These are phyloP conservation scores for Charanyca ferruginea DNA, from an alignment of 2,888 invertebrate genomes.

Conservation along the genomic window DNA sequence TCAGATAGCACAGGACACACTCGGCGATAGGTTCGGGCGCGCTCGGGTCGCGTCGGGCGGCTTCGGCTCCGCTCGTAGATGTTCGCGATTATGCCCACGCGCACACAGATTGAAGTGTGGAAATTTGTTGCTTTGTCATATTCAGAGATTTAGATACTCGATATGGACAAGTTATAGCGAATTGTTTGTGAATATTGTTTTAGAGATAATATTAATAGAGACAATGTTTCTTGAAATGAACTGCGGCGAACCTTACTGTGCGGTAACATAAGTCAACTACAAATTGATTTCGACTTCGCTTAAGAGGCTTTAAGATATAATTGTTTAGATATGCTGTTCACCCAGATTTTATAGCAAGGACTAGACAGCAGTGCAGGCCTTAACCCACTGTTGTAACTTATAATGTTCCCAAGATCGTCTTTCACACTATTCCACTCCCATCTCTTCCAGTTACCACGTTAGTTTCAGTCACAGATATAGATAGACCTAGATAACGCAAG, in stretches of 20 bases:
- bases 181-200: constrained; percentile 67
- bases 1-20: constrained; percentile 65
- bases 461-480: too few relatives aligned
- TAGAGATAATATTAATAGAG: constrained; percentile 64
- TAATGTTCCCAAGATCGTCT: too few relatives aligned
- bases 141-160: constrained; percentile 69
- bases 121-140: constrained; percentile 71
- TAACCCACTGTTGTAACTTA: background rate
- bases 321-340: constrained; percentile 31
- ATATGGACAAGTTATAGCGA: constrained; percentile 66
- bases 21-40: constrained; percentile 65
- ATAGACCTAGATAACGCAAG: too few relatives aligned
- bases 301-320: constrained; percentile 38
- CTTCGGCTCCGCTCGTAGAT: constrained; percentile 70
- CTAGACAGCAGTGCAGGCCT: background rate
- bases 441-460: background rate
- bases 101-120: constrained; percentile 72
- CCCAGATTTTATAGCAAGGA: constrained; percentile 11
- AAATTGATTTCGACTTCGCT: constrained; percentile 48
- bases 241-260: constrained; percentile 43
- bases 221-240: constrained; percentile 65
- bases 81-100: constrained; percentile 77
- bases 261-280: constrained; percentile 37
- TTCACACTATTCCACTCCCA: too few relatives aligned
- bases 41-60: constrained; percentile 74